Percentiles rank a stretch among this genome's conserved stretches.
phyloP scores from a whole-genome alignment of 2,113 vertebrate species.

The Sander vitreus region DNA sequence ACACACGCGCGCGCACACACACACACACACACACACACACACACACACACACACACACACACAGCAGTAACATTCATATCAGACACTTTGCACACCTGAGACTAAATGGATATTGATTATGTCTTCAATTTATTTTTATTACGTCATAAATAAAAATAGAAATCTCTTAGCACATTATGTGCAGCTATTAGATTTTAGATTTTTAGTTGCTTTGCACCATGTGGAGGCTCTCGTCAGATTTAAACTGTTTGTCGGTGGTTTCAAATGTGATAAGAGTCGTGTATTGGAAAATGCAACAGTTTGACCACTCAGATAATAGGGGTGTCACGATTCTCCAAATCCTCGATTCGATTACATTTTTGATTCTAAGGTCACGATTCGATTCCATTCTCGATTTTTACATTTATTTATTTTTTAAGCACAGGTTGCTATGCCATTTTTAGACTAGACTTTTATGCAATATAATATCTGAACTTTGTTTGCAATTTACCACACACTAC shows the following conservation, averaged over 20 bases:
- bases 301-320: neutral
- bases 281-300: neutral
- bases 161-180: slow-evolving; percentile 15
- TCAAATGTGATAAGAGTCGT: neutral
- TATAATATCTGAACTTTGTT: too few species aligned
- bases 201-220: neutral
- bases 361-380: too few species aligned
- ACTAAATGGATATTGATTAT: slow-evolving; percentile 40
- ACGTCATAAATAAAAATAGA: slow-evolving; percentile 39
- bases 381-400: too few species aligned
- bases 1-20: neutral
- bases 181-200: slow-evolving; percentile 12
- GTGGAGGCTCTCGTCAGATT: slow-evolving; percentile 3
- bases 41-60: neutral
- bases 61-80: neutral
- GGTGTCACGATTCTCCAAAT: too few species aligned
- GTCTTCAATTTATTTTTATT: slow-evolving; percentile 32
- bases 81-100: slow-evolving; percentile 3
- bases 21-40: neutral
- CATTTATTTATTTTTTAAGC: too few species aligned
- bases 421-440: too few species aligned
- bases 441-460: too few species aligned
- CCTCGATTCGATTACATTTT: too few species aligned
- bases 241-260: neutral
- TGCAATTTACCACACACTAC: too few species aligned